Evolutionary conservation across 2,888 invertebrate genomes (phyloP).

Genomic region (Opisthograptis luteolata): DNA sequence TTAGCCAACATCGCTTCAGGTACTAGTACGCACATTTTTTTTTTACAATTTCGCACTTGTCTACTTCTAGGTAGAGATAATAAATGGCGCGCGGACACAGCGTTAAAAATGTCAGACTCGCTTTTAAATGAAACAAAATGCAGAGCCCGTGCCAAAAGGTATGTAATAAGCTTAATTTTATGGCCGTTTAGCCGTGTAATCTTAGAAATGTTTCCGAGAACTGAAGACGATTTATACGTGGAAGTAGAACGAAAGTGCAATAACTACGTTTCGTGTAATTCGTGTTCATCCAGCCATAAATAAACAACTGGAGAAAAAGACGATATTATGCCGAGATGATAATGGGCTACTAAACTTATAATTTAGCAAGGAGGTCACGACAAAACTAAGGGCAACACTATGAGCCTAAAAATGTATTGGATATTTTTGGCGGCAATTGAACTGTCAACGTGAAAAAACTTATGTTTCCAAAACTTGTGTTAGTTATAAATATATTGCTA

Average conservation of each 20-base stretch:
- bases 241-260: constrained; percentile 23
- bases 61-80: not conserved
- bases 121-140: constrained; percentile 38
- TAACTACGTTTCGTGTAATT: constrained; percentile 6
- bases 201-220: constrained; percentile 43
- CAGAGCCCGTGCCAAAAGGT: constrained; percentile 36
- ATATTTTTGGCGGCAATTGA: no score
- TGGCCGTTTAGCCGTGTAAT: constrained; percentile 46
- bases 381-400: no score
- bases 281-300: constrained; percentile 5
- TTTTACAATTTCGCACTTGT: not conserved
- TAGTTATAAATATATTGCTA: no score
- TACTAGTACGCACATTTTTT: no score
- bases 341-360: constrained; percentile 6
- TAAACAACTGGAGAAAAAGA: not conserved
- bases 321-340: constrained; percentile 9
- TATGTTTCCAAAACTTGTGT: no score
- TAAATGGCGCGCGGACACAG: not conserved
- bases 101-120: constrained; percentile 7
- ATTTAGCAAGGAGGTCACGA: no score
- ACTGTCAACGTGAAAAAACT: no score
- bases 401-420: no score
- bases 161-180: constrained; percentile 44
- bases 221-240: constrained; percentile 31
- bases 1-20: no score